Percentiles rank a stretch among this genome's conserved stretches.
Evolutionary conservation across 92 coral and sea anemone species (phyloP).

Genomic region (Isaurus tuberculatus): DNA sequence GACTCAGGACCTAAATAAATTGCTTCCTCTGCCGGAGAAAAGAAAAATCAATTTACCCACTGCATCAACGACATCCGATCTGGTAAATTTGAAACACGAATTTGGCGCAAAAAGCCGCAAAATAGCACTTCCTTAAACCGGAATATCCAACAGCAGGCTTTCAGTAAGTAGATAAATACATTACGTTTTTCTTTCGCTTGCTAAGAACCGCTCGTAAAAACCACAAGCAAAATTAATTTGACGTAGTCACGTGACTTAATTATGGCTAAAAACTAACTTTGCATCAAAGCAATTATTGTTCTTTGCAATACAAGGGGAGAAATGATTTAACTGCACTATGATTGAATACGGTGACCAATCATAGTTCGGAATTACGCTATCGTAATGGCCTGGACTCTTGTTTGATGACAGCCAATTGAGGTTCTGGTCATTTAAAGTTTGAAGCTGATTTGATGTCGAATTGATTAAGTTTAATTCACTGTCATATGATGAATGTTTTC

Average conservation of each 20-base stretch:
- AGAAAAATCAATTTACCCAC: constrained; percentile 65
- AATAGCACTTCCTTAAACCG: constrained; percentile 53
- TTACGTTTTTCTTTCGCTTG: constrained; percentile 57
- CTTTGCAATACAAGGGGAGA: constrained; percentile 77
- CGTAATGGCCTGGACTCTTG: constrained; percentile 87
- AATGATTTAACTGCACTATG: constrained; percentile 79
- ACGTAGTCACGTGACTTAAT: constrained; percentile 83
- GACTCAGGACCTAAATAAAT: constrained; percentile 83
- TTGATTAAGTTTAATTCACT: constrained; percentile 92
- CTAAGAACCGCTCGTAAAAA: constrained; percentile 59
- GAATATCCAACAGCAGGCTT: constrained; percentile 63
- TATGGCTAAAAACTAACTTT: constrained; percentile 73
- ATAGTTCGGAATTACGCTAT: constrained; percentile 48
- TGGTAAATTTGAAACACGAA: constrained; percentile 47
- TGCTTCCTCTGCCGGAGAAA: constrained; percentile 74
- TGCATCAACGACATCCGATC: constrained; percentile 56
- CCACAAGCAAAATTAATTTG: constrained; percentile 77
- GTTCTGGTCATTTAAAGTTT: constrained; percentile 92
- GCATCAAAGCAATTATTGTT: constrained; percentile 78
- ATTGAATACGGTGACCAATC: constrained; percentile 78
- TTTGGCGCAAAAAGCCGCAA: constrained; percentile 40
- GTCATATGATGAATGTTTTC: constrained; percentile 93
- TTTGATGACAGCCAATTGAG: constrained; percentile 92
- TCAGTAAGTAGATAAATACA: constrained; percentile 55
- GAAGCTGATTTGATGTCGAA: constrained; percentile 95